Base-by-base conservation (phyloP, 2,888 invertebrate species). In the Tachina grossa region DNA sequence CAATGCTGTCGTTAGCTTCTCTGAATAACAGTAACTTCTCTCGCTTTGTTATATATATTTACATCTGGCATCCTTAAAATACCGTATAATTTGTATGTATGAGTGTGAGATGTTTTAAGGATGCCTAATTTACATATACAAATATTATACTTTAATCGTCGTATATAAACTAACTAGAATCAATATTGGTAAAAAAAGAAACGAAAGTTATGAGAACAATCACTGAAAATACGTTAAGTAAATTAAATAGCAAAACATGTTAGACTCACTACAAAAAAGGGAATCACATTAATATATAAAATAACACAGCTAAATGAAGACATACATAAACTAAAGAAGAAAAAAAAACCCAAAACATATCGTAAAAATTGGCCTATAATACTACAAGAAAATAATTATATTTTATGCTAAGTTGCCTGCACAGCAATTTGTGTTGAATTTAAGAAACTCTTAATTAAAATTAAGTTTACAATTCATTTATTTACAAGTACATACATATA, bases 151-250 rank as follows among this genome's bases (percentile, higher is more conserved):
- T 31, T 31, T 31, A 31, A 31, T 31, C 9, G 10, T 8, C 51
- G 19, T 53, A 16, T n/a, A 53, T 16, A 10, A 8, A 65, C 57
- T 66, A 8, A 65, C 57, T 66, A 22, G 51, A 55, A 22, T 11
- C 13, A 65, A 65, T 55, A 63, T 79, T 45, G 69, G 53, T 47
- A 65, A 59, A 79, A 41, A 75, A 61, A 61, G 14, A 53, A 22
- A 57, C n/a, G 43, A 72, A 59, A 31, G 49, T 59, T 65, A 76
- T 71, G 65, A 51, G 79, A 78, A 79, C 85, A 82, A 85, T 83
- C 85, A 83, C 76, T 47, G 72, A 79, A 81, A 66, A 79, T 83
- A 85, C 79, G 83, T 83, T 83, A 83, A 79, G 83, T 80, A 85
- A 75, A 82, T 74, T 49, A 61, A 55, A 53, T 43, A 4, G 76